Percentiles rank a stretch among this genome's conserved stretches.
These are phyloP conservation scores for Sus scrofa DNA, from an alignment of 2,113 vertebrate species.

Conservation along the genomic window T2T-Sscrofa CM000819.6:48084001-48084500, in stretches of 20 bases:
- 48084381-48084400: background rate
- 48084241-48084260: constrained; percentile 99
- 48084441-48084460: background rate
- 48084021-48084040: constrained; percentile 32
- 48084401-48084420: background rate
- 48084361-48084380: constrained; percentile 20
- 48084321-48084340: background rate
- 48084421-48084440: constrained; percentile 24
- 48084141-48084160: constrained; percentile 24
- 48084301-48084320: background rate
- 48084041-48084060: constrained; percentile 38
- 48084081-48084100: background rate
- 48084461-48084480: background rate
- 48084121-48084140: constrained; percentile 17
- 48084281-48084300: background rate
- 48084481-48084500: constrained; percentile 1
- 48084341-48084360: background rate
- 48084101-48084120: constrained; percentile 28
- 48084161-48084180: constrained; percentile 71
- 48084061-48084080: constrained; percentile 4
- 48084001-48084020: constrained; percentile 16
- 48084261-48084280: constrained; percentile 92
- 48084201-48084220: constrained; percentile 98
- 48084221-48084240: constrained; percentile 99
- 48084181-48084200: constrained; percentile 96